Percentiles rank a stretch among this genome's conserved stretches.
Conservation (phyloP, 1,140 invertebrate genomes). For the Ostrea edulis region DNA sequence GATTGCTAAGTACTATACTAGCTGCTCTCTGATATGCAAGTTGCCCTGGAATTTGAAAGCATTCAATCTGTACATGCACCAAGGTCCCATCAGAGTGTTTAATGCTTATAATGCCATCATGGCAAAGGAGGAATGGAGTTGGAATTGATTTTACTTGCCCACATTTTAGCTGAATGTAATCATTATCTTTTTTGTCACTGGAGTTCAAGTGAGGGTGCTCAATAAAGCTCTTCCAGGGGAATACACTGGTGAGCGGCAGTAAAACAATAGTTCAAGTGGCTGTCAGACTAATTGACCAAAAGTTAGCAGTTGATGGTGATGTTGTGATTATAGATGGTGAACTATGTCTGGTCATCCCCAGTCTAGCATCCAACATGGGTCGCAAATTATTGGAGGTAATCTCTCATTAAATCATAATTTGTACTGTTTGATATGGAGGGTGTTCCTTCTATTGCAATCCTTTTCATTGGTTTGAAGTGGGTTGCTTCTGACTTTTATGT, state of each 20-base stretch:
- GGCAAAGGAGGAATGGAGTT: background rate
- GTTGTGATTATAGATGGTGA: slow-evolving; percentile 16
- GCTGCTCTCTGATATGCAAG: too few species aligned
- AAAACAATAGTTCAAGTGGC: background rate
- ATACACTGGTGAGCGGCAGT: background rate
- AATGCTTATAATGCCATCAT: background rate
- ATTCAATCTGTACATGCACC: background rate
- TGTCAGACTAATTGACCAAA: background rate
- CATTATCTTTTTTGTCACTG: slow-evolving; percentile 17
- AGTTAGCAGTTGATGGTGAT: background rate
- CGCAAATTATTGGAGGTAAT: slow-evolving; percentile 25
- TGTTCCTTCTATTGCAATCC: background rate
- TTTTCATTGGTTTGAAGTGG: background rate
- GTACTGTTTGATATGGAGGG: background rate
- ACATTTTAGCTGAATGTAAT: background rate
- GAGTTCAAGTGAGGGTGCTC: slow-evolving; percentile 16
- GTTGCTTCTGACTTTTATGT: background rate
- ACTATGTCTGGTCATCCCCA: background rate
- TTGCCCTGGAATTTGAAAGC: too few species aligned
- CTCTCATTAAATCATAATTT: background rate
- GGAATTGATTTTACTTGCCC: slow-evolving; percentile 8
- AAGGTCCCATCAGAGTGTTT: background rate
- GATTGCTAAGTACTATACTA: background rate
- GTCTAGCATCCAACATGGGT: background rate
- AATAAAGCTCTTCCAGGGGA: background rate